A percentile compares a stretch with the other conserved stretches of the same genome.
phyloP scores from a whole-genome alignment of 2,888 invertebrate species.

The Lypha dubia region DNA sequence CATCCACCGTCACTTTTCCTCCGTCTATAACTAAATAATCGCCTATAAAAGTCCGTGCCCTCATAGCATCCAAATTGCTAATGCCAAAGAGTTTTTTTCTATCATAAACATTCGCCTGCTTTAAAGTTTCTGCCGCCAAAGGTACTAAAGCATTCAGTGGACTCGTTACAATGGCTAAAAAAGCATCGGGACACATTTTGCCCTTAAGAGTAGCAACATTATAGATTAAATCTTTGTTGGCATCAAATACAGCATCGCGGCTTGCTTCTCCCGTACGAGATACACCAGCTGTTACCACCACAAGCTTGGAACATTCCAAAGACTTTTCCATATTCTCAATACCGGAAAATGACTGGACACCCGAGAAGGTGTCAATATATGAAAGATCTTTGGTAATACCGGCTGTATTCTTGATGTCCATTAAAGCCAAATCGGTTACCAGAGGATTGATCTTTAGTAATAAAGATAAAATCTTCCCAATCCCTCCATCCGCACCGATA shows the following conservation, averaged over 20 bases:
- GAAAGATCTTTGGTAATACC: slow-evolving; percentile 98
- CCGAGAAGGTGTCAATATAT: slow-evolving; percentile 91
- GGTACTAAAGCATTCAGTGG: slow-evolving; percentile 99
- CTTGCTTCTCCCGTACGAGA: slow-evolving; percentile 98
- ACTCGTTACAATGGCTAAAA: slow-evolving; percentile 97
- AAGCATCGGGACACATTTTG: slow-evolving; percentile 92
- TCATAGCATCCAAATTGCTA: slow-evolving; percentile 97
- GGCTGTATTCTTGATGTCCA: slow-evolving; percentile 94
- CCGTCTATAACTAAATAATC: slow-evolving; percentile 94
- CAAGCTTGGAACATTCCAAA: slow-evolving; percentile 90
- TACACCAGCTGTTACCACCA: slow-evolving; percentile 97
- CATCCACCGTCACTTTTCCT: slow-evolving; percentile 90
- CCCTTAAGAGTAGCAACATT: slow-evolving; percentile 91
- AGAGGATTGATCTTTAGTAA: slow-evolving; percentile 94
- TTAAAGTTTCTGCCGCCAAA: slow-evolving; percentile 95
- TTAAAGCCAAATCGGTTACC: slow-evolving; percentile 91
- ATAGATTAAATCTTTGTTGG: slow-evolving; percentile 95
- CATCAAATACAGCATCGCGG: slow-evolving; percentile 95
- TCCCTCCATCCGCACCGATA: slow-evolving; percentile 97
- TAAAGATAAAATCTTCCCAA: slow-evolving; percentile 96
- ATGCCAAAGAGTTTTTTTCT: slow-evolving; percentile 96
- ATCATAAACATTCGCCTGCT: slow-evolving; percentile 90
- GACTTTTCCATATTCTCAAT: slow-evolving; percentile 89
- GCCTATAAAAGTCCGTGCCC: slow-evolving; percentile 95
- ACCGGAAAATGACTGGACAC: slow-evolving; percentile 83